phyloP scores from a whole-genome alignment of 2,113 vertebrate species.

The Ophiodon elongatus region DNA sequence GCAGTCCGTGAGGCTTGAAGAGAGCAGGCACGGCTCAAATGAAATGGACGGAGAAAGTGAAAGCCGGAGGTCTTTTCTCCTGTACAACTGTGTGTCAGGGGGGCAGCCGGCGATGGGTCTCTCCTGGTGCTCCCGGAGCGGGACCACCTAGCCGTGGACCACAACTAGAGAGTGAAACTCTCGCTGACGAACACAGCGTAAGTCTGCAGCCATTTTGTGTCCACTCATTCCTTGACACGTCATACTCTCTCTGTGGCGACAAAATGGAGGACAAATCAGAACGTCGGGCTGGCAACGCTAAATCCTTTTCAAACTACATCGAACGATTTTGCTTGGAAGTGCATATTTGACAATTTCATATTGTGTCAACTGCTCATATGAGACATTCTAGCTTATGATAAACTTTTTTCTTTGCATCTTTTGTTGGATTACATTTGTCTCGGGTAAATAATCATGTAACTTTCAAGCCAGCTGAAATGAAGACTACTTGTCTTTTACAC shows the following conservation, averaged over 20 bases:
- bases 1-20: slow-evolving; percentile 23
- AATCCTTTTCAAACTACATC: neutral
- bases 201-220: slow-evolving; percentile 72
- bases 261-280: slow-evolving; percentile 59
- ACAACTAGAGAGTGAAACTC: slow-evolving; percentile 20
- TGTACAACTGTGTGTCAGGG: slow-evolving; percentile 24
- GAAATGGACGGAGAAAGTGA: slow-evolving; percentile 49
- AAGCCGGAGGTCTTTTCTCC: slow-evolving; percentile 44
- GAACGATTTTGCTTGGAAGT: neutral
- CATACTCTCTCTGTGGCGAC: slow-evolving; percentile 51
- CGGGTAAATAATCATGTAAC: neutral
- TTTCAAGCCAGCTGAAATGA: slow-evolving; percentile 15
- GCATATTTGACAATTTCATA: slow-evolving; percentile 2
- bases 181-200: slow-evolving; percentile 31
- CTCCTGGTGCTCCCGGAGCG: slow-evolving; percentile 27
- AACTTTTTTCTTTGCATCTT: neutral
- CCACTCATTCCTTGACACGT: slow-evolving; percentile 24
- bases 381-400: neutral
- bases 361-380: neutral
- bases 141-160: slow-evolving; percentile 55
- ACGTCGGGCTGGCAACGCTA: neutral
- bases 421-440: neutral
- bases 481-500: neutral
- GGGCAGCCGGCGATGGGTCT: slow-evolving; percentile 12
- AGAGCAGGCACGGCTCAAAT: slow-evolving; percentile 28